Evolutionary conservation across 2,797 vertebrate genomes (phyloP), one percentile per base, ranked within the genome.

Genomic region (Tarsius wallacei): DNA sequence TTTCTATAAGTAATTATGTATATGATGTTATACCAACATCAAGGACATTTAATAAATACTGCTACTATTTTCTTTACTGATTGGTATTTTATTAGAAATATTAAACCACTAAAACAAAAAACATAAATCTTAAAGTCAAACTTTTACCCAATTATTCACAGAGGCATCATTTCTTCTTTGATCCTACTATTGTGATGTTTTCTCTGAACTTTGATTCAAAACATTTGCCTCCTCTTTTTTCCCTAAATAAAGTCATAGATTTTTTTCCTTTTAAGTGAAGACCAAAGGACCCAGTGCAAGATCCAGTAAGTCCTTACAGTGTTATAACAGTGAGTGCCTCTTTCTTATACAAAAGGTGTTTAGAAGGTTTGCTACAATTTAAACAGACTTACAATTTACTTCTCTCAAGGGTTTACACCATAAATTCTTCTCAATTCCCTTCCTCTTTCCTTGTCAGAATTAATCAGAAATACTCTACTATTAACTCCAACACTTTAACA

Each of bases 401-500:
- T 99, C 99, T 99, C 99, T 99, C 99, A 99, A 99, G 99, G 99
- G 99, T 99, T 99, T 99, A 99, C 99, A 99, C 99, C 99, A 99
- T 99, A 99, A 99, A 99, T 99, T 99, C 99, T 99, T 99, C 99
- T 99, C 99, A 99, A 99, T 99, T 99, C 99, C 99, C 98, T 99
- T 99, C 99, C 99, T 99, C 99, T 99, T 99, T 99, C 99, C 99
- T 99, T 99, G 99, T 99, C 99, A 99, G 99, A 99, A 99, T 99
- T 99, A 99, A 99, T 99, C 99, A 99, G 99, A 99, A 42, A 42
- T 42, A 42, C 42, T 42, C 42, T 42, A 42, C 42, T 15, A 28
- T 63, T 77, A 21, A 42, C n/a, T 88, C 42, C n/a, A 90, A 59
- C 13, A 59, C 24, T 4, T 83, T 93, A 74, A 64, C 21, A 53